These are phyloP conservation scores for Melanargia galathea DNA, from an alignment of 2,888 invertebrate genomes.

Conservation along the genomic window DNA sequence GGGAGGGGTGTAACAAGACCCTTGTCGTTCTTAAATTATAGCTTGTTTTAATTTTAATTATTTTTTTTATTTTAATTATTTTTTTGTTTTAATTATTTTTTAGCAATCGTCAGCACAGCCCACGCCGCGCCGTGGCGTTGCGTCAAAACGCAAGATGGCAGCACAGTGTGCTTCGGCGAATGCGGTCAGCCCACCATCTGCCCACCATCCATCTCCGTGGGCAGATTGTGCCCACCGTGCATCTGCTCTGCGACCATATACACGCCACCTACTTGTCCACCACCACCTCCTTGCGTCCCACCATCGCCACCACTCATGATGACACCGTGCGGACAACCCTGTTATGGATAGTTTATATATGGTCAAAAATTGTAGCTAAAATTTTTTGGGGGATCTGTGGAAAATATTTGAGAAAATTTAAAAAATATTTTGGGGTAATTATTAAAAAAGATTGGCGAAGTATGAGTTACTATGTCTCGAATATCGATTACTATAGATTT, in stretches of 20 bases:
- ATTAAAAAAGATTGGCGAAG: too few relatives aligned
- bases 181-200: slow-evolving; percentile 49
- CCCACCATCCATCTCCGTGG: slow-evolving; percentile 53
- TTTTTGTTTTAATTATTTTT: background rate
- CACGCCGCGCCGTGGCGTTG: slow-evolving; percentile 65
- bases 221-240: slow-evolving; percentile 51
- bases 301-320: slow-evolving; percentile 37
- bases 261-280: slow-evolving; percentile 46
- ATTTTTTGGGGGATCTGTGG: too few relatives aligned
- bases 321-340: slow-evolving; percentile 26
- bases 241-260: slow-evolving; percentile 51
- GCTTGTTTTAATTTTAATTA: background rate
- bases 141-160: slow-evolving; percentile 51
- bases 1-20: too few relatives aligned
- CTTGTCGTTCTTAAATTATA: too few relatives aligned
- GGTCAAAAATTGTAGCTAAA: too few relatives aligned
- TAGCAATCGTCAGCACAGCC: slow-evolving; percentile 56
- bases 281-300: slow-evolving; percentile 16
- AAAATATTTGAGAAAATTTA: too few relatives aligned
- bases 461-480: too few relatives aligned
- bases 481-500: background rate
- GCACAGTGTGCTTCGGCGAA: slow-evolving; percentile 55
- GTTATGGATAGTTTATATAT: too few relatives aligned
- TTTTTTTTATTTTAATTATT: background rate
- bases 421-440: too few relatives aligned